Base-by-base conservation (phyloP, 2,113 vertebrate species). In the Hydrochoerus hydrochaeris region DNA sequence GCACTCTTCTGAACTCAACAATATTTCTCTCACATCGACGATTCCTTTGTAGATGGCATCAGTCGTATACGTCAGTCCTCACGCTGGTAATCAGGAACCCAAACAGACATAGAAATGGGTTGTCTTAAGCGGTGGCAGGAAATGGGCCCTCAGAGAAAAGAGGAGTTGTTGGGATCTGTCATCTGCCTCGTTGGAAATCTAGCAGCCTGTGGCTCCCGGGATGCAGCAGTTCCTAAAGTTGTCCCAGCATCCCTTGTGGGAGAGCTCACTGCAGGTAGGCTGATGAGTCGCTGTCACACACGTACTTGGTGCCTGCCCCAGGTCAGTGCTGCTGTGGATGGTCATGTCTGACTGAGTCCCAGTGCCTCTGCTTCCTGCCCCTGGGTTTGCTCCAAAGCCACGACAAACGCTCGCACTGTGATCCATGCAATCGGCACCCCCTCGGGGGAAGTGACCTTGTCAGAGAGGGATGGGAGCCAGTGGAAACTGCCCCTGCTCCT, bases 71-170 rank as follows among this genome's bases (percentile, higher is more conserved):
- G 96, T 32, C 44, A 88, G 63, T 83, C 35, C 75, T 95, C 92
- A 93, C 75, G 38, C 63, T 91, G 91, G 93, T 57, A 46, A 3
- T 69, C 90, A 94, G 85, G 86, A 87, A 38, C 32, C 24, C 20
- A 28, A 80, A 65, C 46, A 96, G 82, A 96, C 65, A 60, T 12
- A 73, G 95, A 96, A 92, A 85, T 20, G 38, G 81, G 82, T 88
- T 88, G n/a, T 78, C 78, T 94, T 88, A 77, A 46, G 52, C 24
- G 82, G 60, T 58, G 65, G 85, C 85, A 83, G 85, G 71, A 96
- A 88, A 82, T 38, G 92, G 41, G 65, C 58, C 52, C 58, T 83
- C 19, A 22, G 88, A 96, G 92, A 84, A 94, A 65, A 17, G 58
- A 63, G 12, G 8, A n/a, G 30, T 71, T 52, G 10, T 75, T 6